Evolutionary conservation across 2,113 vertebrate species (phyloP).

Genomic region (Carassius gibelio): DNA sequence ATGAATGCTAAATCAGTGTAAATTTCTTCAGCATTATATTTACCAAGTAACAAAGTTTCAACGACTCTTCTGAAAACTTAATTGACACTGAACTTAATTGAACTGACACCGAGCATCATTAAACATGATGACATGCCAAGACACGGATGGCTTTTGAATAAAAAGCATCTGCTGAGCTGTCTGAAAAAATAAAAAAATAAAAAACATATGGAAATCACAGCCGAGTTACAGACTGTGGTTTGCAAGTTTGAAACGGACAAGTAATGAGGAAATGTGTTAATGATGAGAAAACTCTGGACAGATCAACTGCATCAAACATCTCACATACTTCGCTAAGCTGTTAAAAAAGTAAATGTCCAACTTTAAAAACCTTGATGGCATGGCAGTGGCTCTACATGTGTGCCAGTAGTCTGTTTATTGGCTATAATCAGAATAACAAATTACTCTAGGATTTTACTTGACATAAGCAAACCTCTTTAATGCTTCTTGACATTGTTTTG

Average conservation of each 20-base stretch:
- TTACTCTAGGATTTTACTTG: background rate
- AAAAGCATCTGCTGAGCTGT: slow-evolving; percentile 59
- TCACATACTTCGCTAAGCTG: background rate
- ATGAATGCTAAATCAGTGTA: slow-evolving; percentile 26
- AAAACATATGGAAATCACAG: slow-evolving; percentile 66
- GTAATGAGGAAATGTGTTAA: slow-evolving; percentile 57
- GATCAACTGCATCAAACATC: background rate
- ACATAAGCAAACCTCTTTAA: background rate
- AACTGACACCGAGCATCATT: slow-evolving; percentile 54
- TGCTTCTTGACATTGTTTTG: background rate
- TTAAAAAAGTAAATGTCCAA: background rate
- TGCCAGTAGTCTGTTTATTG: background rate
- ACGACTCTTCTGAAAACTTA: slow-evolving; percentile 42
- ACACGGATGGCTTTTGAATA: slow-evolving; percentile 72
- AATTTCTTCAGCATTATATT: slow-evolving; percentile 63
- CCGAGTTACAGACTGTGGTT: slow-evolving; percentile 66
- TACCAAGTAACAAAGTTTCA: slow-evolving; percentile 56
- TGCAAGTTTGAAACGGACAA: slow-evolving; percentile 12
- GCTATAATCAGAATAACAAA: background rate
- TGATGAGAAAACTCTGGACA: slow-evolving; percentile 23
- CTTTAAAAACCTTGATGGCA: background rate
- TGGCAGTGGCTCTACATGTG: background rate
- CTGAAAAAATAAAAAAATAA: slow-evolving; percentile 47
- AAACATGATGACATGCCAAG: slow-evolving; percentile 63
- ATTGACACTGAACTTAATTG: background rate